These are phyloP conservation scores for Altica lythri DNA, from an alignment of 2,888 invertebrate species.

Conservation along the genomic window DNA sequence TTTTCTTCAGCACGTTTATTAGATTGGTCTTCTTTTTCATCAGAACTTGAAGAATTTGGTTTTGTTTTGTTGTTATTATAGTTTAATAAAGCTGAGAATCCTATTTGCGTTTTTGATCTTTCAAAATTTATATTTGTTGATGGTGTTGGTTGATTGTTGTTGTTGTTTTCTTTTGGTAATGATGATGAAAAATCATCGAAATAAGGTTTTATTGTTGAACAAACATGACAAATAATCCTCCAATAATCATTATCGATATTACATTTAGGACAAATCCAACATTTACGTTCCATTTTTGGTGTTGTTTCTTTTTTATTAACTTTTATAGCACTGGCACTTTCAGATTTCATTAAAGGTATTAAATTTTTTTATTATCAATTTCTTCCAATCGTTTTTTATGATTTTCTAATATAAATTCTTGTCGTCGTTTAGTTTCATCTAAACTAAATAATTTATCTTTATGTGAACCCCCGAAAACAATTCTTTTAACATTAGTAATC, in stretches of 20 bases:
- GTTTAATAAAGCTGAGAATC: conserved; percentile 52
- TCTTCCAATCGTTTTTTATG: conserved; percentile 48
- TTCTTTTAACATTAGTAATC: conserved; percentile 62
- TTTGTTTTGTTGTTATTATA: conserved; percentile 57
- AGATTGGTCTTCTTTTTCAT: conserved; percentile 33
- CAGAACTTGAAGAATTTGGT: conserved; percentile 55
- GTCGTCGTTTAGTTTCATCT: conserved; percentile 45
- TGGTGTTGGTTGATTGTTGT: conserved; percentile 35
- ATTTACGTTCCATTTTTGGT: conserved; percentile 50
- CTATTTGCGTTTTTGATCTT: conserved; percentile 55
- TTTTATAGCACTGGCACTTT: conserved; percentile 52
- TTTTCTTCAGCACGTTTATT: conserved; percentile 61
- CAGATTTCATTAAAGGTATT: conserved; percentile 54
- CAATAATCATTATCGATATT: conserved; percentile 65
- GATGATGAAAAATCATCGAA: conserved; percentile 54
- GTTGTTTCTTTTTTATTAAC: too few relatives aligned
- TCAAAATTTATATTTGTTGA: conserved; percentile 48
- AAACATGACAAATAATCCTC: conserved; percentile 67
- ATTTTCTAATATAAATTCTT: conserved; percentile 45
- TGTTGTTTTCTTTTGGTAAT: conserved; percentile 41
- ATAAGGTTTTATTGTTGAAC: conserved; percentile 61
- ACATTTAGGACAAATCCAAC: conserved; percentile 66
- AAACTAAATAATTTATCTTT: conserved; percentile 49
- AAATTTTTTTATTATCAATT: conserved; percentile 46
- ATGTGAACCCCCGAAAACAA: conserved; percentile 58